Percentiles rank a stretch among this genome's conserved stretches.
Evolutionary conservation across 2,797 vertebrate species (phyloP).

Genomic region (Scyliorhinus canicula): DNA sequence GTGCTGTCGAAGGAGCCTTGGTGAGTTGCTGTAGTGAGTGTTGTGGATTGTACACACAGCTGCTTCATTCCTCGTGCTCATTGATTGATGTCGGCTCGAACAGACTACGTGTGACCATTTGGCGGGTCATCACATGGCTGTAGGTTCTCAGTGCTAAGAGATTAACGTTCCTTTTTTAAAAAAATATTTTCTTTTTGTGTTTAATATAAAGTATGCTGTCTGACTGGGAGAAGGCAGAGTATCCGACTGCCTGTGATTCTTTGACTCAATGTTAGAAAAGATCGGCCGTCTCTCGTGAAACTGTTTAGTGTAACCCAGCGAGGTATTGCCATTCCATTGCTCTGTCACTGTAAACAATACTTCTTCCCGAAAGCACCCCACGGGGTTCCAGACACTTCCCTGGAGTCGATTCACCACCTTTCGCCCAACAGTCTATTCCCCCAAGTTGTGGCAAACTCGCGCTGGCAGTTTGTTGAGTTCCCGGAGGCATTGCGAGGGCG

Average conservation of each 20-base stretch:
- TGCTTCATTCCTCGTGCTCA: not conserved
- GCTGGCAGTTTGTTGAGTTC: not conserved
- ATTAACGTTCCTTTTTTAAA: not conserved
- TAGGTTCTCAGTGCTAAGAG: too few species aligned
- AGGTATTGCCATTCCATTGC: not conserved
- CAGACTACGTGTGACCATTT: too few species aligned
- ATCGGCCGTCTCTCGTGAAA: too few species aligned
- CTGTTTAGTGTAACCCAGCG: not conserved
- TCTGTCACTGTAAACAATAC: not conserved
- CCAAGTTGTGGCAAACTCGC: not conserved
- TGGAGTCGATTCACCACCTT: not conserved
- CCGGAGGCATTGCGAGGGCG: not conserved
- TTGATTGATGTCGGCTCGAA: not conserved
- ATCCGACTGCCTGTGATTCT: not conserved
- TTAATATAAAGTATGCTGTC: not conserved
- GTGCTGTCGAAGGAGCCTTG: too few species aligned
- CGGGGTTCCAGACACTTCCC: not conserved
- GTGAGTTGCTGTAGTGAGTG: too few species aligned
- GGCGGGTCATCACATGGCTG: too few species aligned
- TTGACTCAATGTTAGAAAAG: not conserved
- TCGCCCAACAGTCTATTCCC: not conserved
- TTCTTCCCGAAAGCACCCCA: not conserved
- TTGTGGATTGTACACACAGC: not conserved
- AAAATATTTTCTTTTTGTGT: not conserved
- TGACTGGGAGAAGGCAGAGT: not conserved